phyloP scores from a whole-genome alignment of 2,113 vertebrate species.

The pig (Sus scrofa) region T2T-Sscrofa CM000819.6:123239001-123239500 shows the following conservation, averaged over 20 bases:
- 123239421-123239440: neutral
- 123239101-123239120: no score
- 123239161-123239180: conserved; percentile 1
- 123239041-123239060: conserved; percentile 20
- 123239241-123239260: neutral
- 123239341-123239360: neutral
- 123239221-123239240: neutral
- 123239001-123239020: neutral
- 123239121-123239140: conserved; percentile 34
- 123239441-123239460: conserved; percentile 54
- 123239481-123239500: conserved; percentile 33
- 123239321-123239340: neutral
- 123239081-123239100: no score
- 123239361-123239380: neutral
- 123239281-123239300: neutral
- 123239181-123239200: neutral
- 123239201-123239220: neutral
- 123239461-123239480: conserved; percentile 47
- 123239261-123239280: conserved; percentile 3
- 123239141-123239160: conserved; percentile 34
- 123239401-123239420: neutral
- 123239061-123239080: no score
- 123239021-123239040: conserved; percentile 12
- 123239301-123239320: neutral
- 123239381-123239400: conserved; percentile 10